phyloP scores from a whole-genome alignment of 2,113 vertebrate species.

The Ploceus nigricollis region DNA sequence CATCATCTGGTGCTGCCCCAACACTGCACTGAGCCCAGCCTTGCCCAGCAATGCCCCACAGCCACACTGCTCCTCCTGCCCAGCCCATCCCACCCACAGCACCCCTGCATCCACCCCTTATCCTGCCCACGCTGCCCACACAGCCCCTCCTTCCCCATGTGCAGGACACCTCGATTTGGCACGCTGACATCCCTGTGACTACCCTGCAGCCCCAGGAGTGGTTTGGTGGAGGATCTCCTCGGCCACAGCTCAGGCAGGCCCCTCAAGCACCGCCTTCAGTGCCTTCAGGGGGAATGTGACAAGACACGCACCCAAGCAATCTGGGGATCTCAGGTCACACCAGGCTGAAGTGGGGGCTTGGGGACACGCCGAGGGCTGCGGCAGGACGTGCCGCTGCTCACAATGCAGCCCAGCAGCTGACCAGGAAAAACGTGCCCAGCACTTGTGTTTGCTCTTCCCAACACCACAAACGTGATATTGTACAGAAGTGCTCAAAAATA shows the following conservation, averaged over 20 bases:
- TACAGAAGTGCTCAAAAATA: not conserved
- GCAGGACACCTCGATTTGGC: rapidly evolving
- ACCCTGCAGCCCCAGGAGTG: rapidly evolving
- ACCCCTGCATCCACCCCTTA: rapidly evolving
- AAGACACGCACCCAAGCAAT: rapidly evolving
- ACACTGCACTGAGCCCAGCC: rapidly evolving
- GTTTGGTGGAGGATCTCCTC: not conserved
- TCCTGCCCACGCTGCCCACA: rapidly evolving
- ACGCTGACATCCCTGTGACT: rapidly evolving
- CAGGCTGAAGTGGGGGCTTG: not conserved
- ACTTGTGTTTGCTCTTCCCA: not conserved
- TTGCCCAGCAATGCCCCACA: rapidly evolving
- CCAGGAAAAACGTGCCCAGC: not conserved
- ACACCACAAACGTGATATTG: rapidly evolving
- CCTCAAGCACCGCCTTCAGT: rapidly evolving
- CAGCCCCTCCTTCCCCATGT: not conserved
- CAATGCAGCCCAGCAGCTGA: not conserved
- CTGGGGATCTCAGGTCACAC: not conserved
- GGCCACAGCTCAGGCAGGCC: rapidly evolving
- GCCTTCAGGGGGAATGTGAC: rapidly evolving
- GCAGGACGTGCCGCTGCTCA: not conserved
- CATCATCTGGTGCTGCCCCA: not conserved
- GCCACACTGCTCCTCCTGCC: not conserved
- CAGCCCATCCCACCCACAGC: rapidly evolving
- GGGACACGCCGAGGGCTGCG: rapidly evolving